A percentile compares a stretch with the other conserved stretches of the same genome.
Conservation (phyloP, 2,797 vertebrate genomes). For the Pangasius mekongensis region DNA sequence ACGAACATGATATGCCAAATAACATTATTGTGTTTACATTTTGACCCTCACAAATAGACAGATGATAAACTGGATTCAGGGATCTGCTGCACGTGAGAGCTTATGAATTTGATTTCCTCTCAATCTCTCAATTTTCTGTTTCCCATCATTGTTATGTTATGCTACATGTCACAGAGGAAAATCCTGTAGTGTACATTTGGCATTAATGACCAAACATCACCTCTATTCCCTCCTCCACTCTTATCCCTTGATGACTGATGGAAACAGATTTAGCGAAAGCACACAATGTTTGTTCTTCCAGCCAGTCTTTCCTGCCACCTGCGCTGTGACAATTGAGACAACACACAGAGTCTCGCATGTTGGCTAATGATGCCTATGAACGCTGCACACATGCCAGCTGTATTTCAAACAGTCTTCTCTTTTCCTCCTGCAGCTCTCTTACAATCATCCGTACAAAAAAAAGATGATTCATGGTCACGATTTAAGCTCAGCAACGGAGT, state of each 20-base stretch:
- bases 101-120: background rate
- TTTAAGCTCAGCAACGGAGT: conserved; percentile 17
- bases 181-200: background rate
- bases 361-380: conserved; percentile 38
- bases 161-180: background rate
- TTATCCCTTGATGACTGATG: background rate
- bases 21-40: background rate
- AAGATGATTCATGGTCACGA: background rate
- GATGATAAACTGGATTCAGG: background rate
- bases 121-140: background rate
- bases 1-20: background rate
- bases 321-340: background rate
- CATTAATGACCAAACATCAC: background rate
- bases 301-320: conserved; percentile 5
- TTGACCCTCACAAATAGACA: background rate
- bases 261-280: conserved; percentile 15
- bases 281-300: conserved; percentile 15
- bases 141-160: too few relatives aligned
- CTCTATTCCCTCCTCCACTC: background rate
- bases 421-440: background rate
- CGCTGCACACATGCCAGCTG: background rate
- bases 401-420: conserved; percentile 1
- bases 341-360: background rate
- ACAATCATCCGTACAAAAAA: background rate
- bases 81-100: background rate